phyloP scores from a whole-genome alignment of 2,113 vertebrate species.

The Sula dactylatra region DNA sequence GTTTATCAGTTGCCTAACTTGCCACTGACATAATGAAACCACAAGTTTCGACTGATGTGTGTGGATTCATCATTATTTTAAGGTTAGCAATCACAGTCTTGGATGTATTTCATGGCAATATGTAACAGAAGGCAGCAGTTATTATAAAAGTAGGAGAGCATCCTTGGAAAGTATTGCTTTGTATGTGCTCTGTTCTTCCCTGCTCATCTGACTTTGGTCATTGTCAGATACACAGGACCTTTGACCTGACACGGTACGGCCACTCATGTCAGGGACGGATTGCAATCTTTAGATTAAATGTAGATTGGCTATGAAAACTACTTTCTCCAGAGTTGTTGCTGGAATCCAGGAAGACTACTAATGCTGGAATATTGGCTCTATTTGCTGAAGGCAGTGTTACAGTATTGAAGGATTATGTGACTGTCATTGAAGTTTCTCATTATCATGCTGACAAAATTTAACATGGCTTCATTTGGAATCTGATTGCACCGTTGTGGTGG shows the following conservation, averaged over 20 bases:
- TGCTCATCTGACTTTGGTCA: not conserved
- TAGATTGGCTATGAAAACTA: not conserved
- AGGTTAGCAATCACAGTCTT: not conserved
- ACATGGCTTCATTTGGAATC: not conserved
- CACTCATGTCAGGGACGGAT: not conserved
- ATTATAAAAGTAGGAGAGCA: not conserved
- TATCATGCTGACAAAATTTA: not conserved
- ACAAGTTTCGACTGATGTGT: fast-evolving
- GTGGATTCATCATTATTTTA: not conserved
- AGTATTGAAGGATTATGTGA: not conserved
- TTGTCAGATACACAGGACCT: not conserved
- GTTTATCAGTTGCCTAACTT: not conserved
- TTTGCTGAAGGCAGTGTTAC: not conserved
- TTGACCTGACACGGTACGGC: not conserved
- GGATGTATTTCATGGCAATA: not conserved
- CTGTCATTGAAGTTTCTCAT: not conserved
- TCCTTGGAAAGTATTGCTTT: not conserved
- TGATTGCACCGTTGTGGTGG: not conserved
- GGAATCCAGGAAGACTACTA: not conserved
- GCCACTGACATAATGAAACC: not conserved
- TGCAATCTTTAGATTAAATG: not conserved
- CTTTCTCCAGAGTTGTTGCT: not conserved
- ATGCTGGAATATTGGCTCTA: not conserved
- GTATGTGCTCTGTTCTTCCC: fast-evolving
- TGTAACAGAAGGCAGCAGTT: not conserved